Base-by-base conservation (phyloP, 2,888 invertebrate species). In the Dicycla oo region DNA sequence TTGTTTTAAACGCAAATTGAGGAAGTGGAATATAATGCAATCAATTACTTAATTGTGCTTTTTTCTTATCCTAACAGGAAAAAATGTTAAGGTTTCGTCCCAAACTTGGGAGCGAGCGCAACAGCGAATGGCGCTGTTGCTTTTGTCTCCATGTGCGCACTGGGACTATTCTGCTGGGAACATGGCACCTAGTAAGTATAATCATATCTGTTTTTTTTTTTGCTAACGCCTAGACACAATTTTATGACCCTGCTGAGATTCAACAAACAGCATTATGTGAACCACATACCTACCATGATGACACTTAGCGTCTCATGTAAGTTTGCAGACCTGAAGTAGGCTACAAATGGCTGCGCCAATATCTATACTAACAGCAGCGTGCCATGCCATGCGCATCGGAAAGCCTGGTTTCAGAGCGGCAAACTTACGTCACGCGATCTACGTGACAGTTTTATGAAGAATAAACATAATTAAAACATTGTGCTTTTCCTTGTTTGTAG, bases 71-170 rank as follows among this genome's bases (percentile, higher is more conserved):
- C 49, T 49, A 53, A 43, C 65, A 90, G 88, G 75, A 77, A 74
- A 91, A 84, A 82, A 97, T 97, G 97, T 95, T 97, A 91, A 94
- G 96, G 86, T 96, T 97, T 95, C 96, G 97, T 69, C 95, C 97
- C 81, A 97, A 97, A 92, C 90, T 97, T 93, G 96, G 97, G 86
- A 97, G 97, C 87, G 97, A 97, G 87, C 94, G 97, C 82, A 97
- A 96, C 90, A 97, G 97, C 87, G 98, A 98, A 90, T 98, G 98
- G 97, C 96, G 97, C 86, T 98, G 98, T 94, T 98, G 97, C 90
- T 97, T 98, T 90, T 98, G 98, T 86, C 96, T 98, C 73, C 98
- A 98, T 94, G 98, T 98, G 64, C 97, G 98, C 75, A 98, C 98
- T 30, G 98, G 98, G 49, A 98, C 98, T 47, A 97, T 98, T 70